Base-by-base conservation (phyloP, 23 tunicate species). In the Phallusia fumigata region DNA sequence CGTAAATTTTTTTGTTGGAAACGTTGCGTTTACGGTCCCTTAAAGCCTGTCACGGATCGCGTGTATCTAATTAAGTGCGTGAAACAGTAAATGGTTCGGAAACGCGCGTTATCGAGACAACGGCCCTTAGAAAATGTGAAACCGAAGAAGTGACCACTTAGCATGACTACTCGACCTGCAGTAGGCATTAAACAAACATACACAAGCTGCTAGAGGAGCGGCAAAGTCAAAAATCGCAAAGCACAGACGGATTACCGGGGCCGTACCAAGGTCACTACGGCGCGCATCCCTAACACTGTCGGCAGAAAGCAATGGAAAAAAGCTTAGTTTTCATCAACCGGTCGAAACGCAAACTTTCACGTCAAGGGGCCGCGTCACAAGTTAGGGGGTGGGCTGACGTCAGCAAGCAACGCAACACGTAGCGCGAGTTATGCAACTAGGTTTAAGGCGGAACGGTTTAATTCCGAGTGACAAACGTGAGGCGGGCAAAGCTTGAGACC, bases 111-210 rank as follows among this genome's bases (percentile, higher is more conserved):
- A 40, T 40, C 47, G 47, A 40, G 47, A 40, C 47, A 40, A 40
- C 47, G 47, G 8, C 10, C 8, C 47, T 40, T 40, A 40, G 16
- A 58, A 58, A 58, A 58, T 16, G 69, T 58, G 69, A 58, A 58
- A 58, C 69, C 69, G 16, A 58, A 58, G 69, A 58, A 58, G 69
- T 58, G 69, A 58, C 69, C 69, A 58, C 69, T 58, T 58, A 58
- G 69, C 28, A 24, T 13, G 28, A 21, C 69, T 24, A 58, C 69
- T 58, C 69, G 69, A 58, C 69, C 69, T 58, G 69, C 26, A 21
- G 15, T 24, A 58, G 47, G 28, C 69, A 58, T 58, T 21, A 58
- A 58, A 58, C 69, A 58, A 58, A 58, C 69, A 58, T 58, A 58
- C 69, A 58, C 69, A 58, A 58, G 28, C 69, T 5, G 47, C 47